These are phyloP conservation scores for Plebejus anna DNA, from an alignment of 2,888 invertebrate species.

Conservation along the genomic window DNA sequence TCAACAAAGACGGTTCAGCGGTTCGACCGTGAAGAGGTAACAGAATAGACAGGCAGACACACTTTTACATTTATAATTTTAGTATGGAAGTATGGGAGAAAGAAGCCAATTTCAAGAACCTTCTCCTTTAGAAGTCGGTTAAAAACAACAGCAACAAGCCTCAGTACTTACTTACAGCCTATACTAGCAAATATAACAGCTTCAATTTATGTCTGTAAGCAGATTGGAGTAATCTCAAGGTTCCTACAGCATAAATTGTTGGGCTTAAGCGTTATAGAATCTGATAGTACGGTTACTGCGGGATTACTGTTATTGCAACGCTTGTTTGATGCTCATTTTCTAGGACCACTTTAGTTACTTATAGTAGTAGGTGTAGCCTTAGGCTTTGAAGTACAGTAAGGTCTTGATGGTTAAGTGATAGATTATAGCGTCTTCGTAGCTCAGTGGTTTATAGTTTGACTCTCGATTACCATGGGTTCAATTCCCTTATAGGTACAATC, in stretches of 20 bases:
- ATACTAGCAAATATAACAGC: neutral
- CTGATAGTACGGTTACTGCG: conserved; percentile 41
- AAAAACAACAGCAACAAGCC: neutral
- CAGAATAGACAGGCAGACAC: too few relatives aligned
- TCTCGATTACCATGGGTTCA: too few relatives aligned
- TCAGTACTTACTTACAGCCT: neutral
- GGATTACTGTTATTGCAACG: conserved; percentile 35
- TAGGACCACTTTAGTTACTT: neutral
- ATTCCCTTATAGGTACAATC: too few relatives aligned
- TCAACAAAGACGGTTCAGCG: too few relatives aligned
- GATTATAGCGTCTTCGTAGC: neutral
- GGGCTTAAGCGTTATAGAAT: conserved; percentile 60
- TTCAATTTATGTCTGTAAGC: conserved; percentile 67
- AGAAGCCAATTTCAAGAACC: neutral
- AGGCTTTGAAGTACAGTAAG: neutral
- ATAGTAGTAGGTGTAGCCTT: neutral
- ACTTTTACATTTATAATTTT: too few relatives aligned
- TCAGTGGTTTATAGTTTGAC: too few relatives aligned
- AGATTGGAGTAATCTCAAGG: conserved; percentile 54
- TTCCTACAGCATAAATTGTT: conserved; percentile 58
- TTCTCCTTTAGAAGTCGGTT: neutral
- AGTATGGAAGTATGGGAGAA: neutral
- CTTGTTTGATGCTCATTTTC: conserved; percentile 14
- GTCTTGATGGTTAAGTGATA: neutral
- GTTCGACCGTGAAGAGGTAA: too few relatives aligned